phyloP scores from a whole-genome alignment of 2,888 invertebrate species.

The Netelia melanura region DNA sequence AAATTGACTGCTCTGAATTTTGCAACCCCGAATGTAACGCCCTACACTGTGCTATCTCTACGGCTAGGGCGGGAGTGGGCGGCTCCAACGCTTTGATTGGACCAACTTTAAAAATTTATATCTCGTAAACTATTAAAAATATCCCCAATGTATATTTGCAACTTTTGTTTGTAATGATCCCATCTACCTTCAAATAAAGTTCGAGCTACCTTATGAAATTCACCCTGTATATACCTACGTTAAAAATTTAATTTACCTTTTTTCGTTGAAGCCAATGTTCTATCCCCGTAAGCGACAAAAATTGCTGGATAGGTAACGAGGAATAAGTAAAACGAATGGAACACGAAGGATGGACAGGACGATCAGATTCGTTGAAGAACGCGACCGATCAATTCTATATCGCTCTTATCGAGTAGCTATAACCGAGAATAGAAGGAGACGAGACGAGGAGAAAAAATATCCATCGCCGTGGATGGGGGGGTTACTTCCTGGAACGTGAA shows the following conservation, averaged over 20 bases:
- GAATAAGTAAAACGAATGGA: slow-evolving; percentile 65
- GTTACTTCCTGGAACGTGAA: slow-evolving; percentile 79
- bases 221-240: no score
- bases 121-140: no score
- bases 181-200: no score
- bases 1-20: no score
- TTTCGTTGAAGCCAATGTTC: not conserved
- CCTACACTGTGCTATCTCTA: no score
- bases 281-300: slow-evolving; percentile 17
- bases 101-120: no score
- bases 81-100: no score
- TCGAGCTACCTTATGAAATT: no score
- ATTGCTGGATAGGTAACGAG: not conserved
- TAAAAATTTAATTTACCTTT: not conserved
- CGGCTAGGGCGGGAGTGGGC: no score
- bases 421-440: slow-evolving; percentile 42
- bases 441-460: slow-evolving; percentile 50
- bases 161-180: no score
- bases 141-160: no score
- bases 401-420: not conserved
- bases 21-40: no score
- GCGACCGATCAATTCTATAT: not conserved
- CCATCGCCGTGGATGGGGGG: slow-evolving; percentile 1
- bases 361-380: not conserved
- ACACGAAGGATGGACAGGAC: not conserved